Percentiles rank a stretch among this genome's conserved stretches.
phyloP scores from a whole-genome alignment of 2,113 vertebrate genomes.

The Sinocyclocheilus anshuiensis region DNA sequence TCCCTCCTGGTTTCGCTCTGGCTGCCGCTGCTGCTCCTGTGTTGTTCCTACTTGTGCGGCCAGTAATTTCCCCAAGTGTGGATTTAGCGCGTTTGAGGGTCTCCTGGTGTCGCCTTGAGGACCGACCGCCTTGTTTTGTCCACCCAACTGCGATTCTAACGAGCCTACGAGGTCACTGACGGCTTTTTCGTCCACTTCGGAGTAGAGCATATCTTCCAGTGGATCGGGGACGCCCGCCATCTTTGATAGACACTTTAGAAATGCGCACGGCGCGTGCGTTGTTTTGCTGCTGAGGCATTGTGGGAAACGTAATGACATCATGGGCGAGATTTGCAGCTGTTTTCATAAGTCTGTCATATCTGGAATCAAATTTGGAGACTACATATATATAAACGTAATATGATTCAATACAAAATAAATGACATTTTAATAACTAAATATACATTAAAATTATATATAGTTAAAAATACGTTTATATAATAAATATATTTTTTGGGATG shows the following conservation, averaged over 20 bases:
- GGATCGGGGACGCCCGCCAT: conserved; percentile 87
- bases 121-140: conserved; percentile 63
- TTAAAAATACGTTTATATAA: no score
- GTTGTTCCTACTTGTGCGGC: conserved; percentile 76
- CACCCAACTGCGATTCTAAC: conserved; percentile 82
- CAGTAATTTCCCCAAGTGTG: conserved; percentile 78
- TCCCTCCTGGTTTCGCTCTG: conserved; percentile 71
- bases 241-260: conserved; percentile 69
- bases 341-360: not conserved
- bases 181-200: conserved; percentile 88
- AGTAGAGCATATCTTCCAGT: conserved; percentile 89
- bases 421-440: no score
- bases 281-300: conserved; percentile 49
- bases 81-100: conserved; percentile 71
- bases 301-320: conserved; percentile 50
- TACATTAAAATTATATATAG: no score
- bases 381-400: not conserved
- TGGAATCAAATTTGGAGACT: not conserved
- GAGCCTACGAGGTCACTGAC: conserved; percentile 86
- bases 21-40: conserved; percentile 79
- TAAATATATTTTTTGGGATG: no score
- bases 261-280: conserved; percentile 53
- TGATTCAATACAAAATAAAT: not conserved
- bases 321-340: not conserved
- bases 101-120: conserved; percentile 70